These are phyloP conservation scores for Austrofundulus limnaeus DNA, from an alignment of 2,113 vertebrate species.

Conservation along the genomic window DNA sequence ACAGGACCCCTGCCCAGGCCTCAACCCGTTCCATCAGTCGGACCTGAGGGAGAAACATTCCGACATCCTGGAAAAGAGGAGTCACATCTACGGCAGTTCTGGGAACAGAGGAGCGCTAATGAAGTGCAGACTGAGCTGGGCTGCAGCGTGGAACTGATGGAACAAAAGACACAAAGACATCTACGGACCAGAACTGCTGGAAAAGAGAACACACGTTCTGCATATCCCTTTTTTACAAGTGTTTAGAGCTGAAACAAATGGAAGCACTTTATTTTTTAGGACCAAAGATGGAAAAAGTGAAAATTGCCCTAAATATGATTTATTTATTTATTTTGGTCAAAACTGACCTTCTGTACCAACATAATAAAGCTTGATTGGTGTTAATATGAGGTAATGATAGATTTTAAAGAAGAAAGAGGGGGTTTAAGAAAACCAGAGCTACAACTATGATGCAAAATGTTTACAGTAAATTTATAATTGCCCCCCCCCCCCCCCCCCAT, in stretches of 20 bases:
- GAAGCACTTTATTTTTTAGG: not conserved
- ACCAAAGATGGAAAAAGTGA: no score
- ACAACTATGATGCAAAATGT: no score
- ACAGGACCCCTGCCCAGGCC: slow-evolving; percentile 67
- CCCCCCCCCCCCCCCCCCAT: not conserved
- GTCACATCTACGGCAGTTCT: slow-evolving; percentile 74
- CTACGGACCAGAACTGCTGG: not conserved
- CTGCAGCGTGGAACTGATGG: slow-evolving; percentile 32
- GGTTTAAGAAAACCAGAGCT: no score
- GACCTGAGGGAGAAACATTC: slow-evolving; percentile 75
- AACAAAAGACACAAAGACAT: slow-evolving; percentile 6
- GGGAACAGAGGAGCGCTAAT: slow-evolving; percentile 77
- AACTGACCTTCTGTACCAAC: not conserved
- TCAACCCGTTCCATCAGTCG: slow-evolving; percentile 64
- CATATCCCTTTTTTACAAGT: no score
- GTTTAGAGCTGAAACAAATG: not conserved
- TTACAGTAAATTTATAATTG: slow-evolving; percentile 1
- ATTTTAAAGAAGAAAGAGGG: no score
- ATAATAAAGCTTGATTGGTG: no score
- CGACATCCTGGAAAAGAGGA: slow-evolving; percentile 75
- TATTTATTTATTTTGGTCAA: no score
- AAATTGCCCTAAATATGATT: no score
- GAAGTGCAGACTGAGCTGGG: slow-evolving; percentile 71
- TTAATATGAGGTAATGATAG: no score
- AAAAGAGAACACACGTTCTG: not conserved